phyloP scores from a whole-genome alignment of 2,888 invertebrate genomes.

The Lasioglossum leucozonium region DNA sequence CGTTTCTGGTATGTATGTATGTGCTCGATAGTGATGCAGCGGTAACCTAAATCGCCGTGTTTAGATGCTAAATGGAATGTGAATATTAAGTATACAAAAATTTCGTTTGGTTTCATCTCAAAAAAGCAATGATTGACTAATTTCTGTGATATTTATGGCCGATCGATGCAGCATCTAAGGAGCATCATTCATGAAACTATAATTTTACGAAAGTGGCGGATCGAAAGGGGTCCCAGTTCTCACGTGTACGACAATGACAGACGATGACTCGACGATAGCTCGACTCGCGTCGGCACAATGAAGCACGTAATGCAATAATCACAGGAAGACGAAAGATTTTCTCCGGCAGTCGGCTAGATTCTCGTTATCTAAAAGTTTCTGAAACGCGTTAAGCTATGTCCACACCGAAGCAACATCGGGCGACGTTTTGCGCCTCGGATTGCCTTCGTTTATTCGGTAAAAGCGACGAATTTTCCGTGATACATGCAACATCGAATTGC shows the following conservation, averaged over 20 bases:
- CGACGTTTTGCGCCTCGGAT: too few species aligned
- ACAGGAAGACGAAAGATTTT: slow-evolving; percentile 22
- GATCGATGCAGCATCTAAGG: too few species aligned
- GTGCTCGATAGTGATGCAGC: background rate
- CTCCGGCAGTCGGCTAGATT: background rate
- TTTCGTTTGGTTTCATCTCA: slow-evolving; percentile 16
- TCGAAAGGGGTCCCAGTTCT: slow-evolving; percentile 52
- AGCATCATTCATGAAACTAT: too few species aligned
- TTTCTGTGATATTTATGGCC: background rate
- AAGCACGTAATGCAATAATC: slow-evolving; percentile 50
- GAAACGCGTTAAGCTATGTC: background rate
- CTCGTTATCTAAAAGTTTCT: background rate
- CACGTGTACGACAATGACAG: slow-evolving; percentile 42
- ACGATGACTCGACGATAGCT: slow-evolving; percentile 53
- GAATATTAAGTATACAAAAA: slow-evolving; percentile 19
- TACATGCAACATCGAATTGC: background rate
- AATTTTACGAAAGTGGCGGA: too few species aligned
- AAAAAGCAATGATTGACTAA: background rate
- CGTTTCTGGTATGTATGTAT: background rate
- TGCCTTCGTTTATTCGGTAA: background rate
- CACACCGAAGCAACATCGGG: background rate
- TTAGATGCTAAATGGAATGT: slow-evolving; percentile 26
- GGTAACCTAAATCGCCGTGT: background rate
- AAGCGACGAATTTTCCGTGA: background rate
- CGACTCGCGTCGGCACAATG: slow-evolving; percentile 28